A percentile compares a stretch with the other conserved stretches of the same genome.
phyloP scores from a whole-genome alignment of 92 coral and sea anemone species.

The Galaxea fascicularis region DNA sequence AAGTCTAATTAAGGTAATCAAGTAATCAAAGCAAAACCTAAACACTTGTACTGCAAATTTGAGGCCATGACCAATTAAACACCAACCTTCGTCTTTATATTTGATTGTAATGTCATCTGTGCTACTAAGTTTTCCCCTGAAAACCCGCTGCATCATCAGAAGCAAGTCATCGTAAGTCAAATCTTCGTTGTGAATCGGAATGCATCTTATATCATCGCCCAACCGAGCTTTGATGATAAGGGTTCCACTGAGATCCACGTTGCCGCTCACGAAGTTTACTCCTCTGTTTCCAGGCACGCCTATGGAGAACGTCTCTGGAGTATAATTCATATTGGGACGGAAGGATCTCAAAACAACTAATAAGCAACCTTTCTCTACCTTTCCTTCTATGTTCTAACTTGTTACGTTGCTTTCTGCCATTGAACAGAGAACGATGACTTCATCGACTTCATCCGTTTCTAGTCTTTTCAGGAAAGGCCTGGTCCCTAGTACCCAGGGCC shows the following conservation, averaged over 20 bases:
- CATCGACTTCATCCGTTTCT: slow-evolving; percentile 50
- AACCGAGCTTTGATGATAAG: slow-evolving; percentile 96
- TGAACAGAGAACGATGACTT: slow-evolving; percentile 45
- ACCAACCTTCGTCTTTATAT: slow-evolving; percentile 93
- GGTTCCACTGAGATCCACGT: slow-evolving; percentile 90
- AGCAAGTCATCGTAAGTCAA: slow-evolving; percentile 94
- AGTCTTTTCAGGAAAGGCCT: background rate
- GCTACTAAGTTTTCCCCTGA: slow-evolving; percentile 84
- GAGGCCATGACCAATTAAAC: background rate
- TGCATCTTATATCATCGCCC: slow-evolving; percentile 95
- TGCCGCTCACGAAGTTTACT: slow-evolving; percentile 75
- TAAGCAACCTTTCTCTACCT: background rate
- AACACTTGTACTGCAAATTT: background rate
- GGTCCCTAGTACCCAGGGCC: slow-evolving; percentile 23
- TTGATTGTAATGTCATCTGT: slow-evolving; percentile 95
- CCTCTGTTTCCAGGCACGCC: slow-evolving; percentile 75
- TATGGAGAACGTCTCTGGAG: slow-evolving; percentile 81
- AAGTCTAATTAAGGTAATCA: background rate
- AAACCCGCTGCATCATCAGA: slow-evolving; percentile 98
- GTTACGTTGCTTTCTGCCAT: background rate
- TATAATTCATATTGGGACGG: slow-evolving; percentile 67
- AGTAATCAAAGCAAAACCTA: background rate
- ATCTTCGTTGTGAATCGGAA: slow-evolving; percentile 99
- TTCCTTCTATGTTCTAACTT: background rate
- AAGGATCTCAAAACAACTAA: background rate